Conservation (phyloP, 2,113 vertebrate genomes). For the Phainopepla nitens region DNA sequence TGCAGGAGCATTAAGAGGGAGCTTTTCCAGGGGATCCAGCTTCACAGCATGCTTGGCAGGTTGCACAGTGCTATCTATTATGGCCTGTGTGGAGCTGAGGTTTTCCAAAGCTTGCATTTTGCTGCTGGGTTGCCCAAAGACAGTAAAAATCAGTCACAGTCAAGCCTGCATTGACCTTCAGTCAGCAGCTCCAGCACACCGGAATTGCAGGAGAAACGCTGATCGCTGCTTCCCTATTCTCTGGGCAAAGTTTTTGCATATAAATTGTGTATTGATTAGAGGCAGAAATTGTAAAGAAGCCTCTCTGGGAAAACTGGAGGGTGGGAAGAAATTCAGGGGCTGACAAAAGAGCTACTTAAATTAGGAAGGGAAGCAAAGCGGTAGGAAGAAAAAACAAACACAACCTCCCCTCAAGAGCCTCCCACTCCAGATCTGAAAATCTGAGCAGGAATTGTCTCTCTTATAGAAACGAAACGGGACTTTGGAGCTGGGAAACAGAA, state of each 20-base stretch:
- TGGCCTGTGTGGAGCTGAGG: background rate
- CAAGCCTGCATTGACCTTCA: slow-evolving; percentile 18
- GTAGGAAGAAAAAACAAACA: background rate
- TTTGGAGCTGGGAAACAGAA: background rate
- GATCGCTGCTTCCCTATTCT: background rate
- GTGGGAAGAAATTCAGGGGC: background rate
- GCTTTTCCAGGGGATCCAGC: background rate
- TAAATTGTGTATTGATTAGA: slow-evolving; percentile 20
- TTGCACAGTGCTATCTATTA: background rate
- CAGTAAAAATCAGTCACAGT: slow-evolving; percentile 42
- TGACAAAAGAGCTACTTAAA: background rate
- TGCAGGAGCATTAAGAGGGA: fast-evolving
- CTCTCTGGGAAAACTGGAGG: background rate
- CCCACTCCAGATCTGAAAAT: background rate
- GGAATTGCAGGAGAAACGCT: background rate
- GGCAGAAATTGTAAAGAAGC: background rate
- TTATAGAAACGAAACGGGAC: background rate
- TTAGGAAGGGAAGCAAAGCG: background rate
- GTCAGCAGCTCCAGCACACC: background rate
- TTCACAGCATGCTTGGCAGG: background rate
- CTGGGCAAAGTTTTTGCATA: background rate
- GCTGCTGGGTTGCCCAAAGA: slow-evolving; percentile 20
- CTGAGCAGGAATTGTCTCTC: background rate
- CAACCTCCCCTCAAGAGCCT: background rate
- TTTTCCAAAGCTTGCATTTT: slow-evolving; percentile 39